phyloP scores from a whole-genome alignment of 2,113 vertebrate genomes.

The Ibidorhyncha struthersii region DNA sequence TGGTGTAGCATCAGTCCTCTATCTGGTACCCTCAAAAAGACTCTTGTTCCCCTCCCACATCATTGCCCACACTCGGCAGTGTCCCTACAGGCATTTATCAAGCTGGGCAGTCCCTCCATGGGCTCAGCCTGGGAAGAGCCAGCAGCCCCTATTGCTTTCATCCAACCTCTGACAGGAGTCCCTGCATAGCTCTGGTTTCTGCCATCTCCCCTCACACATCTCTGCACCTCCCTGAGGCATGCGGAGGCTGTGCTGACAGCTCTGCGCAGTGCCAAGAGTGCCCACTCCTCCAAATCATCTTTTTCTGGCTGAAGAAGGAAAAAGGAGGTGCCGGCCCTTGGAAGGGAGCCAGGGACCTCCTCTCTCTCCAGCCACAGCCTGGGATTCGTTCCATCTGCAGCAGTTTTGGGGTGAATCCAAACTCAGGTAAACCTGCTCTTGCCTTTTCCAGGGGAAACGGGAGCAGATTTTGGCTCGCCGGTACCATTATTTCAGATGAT shows the following conservation, averaged over 20 bases:
- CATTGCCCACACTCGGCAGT: fast-evolving
- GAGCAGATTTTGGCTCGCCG: fast-evolving
- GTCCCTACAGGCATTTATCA: neutral
- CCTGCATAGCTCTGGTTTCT: neutral
- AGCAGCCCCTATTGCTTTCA: neutral
- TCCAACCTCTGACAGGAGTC: neutral
- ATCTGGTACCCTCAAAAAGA: neutral
- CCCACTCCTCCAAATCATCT: neutral
- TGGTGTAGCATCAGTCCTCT: neutral
- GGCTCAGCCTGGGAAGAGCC: neutral
- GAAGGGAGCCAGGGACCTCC: neutral
- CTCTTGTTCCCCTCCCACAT: neutral
- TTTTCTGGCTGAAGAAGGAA: neutral
- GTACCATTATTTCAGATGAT: neutral
- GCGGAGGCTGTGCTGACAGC: neutral
- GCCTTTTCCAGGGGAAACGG: neutral
- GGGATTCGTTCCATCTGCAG: fast-evolving
- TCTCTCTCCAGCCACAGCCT: fast-evolving
- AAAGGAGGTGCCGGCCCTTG: neutral
- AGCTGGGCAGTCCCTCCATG: neutral
- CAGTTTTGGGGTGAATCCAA: neutral
- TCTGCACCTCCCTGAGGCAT: fast-evolving
- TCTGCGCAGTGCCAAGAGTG: fast-evolving
- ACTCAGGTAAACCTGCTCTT: neutral
- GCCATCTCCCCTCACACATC: neutral